Evolutionary conservation across 2,888 invertebrate species (phyloP).

Genomic region (Amphimallon solstitiale): DNA sequence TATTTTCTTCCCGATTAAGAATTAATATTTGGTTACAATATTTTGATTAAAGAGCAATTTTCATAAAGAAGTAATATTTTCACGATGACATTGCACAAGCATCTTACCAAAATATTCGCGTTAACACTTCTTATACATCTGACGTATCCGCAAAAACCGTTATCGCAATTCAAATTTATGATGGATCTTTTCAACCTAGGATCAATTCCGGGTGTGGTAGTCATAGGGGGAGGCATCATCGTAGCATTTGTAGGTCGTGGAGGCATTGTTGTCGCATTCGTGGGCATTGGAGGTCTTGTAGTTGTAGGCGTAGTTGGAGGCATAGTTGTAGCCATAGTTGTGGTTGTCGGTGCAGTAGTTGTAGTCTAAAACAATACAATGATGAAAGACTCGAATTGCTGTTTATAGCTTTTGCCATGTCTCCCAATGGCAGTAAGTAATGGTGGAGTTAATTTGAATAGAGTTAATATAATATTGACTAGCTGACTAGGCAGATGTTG

Average conservation of each 20-base stretch:
- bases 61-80: no score
- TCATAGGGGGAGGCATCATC: slow-evolving; percentile 54
- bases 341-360: neutral
- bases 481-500: no score
- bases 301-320: neutral
- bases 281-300: neutral
- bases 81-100: no score
- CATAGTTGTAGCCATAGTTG: neutral
- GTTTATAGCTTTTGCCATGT: neutral
- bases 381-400: neutral
- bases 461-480: no score
- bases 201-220: slow-evolving; percentile 40
- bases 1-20: no score
- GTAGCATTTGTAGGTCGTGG: neutral
- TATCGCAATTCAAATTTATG: slow-evolving; percentile 61
- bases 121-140: slow-evolving; percentile 69
- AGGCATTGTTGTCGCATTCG: neutral
- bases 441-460: no score
- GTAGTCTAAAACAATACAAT: neutral
- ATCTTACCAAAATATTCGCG: slow-evolving; percentile 68
- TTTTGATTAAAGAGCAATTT: no score
- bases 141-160: slow-evolving; percentile 72
- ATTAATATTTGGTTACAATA: no score
- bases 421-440: no score
- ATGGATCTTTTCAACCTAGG: slow-evolving; percentile 33